Conservation (phyloP, 2,113 vertebrate species). For the Misgurnus anguillicaudatus region DNA sequence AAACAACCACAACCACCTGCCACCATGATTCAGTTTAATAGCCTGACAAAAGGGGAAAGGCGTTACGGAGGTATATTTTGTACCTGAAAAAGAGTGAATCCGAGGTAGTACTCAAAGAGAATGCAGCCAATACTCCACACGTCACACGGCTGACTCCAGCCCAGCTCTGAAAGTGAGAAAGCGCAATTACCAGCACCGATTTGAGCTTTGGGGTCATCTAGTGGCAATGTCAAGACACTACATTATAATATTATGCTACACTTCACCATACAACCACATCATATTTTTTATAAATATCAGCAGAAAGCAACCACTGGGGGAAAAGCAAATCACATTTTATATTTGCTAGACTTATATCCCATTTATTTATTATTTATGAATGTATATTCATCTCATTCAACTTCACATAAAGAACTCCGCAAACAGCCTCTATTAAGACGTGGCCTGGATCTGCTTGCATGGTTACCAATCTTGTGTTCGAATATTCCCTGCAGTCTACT, state of each 20-base stretch:
- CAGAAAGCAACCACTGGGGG: too few species aligned
- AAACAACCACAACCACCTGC: constrained; percentile 26
- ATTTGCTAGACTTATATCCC: neutral
- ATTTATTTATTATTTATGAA: too few species aligned
- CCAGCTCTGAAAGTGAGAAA: constrained; percentile 79
- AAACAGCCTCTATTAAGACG: too few species aligned
- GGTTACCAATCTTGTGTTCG: neutral
- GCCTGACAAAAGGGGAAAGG: neutral
- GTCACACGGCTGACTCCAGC: constrained; percentile 95
- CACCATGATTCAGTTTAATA: neutral
- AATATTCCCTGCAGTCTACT: constrained; percentile 19
- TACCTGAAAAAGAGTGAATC: constrained; percentile 96
- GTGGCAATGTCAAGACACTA: neutral
- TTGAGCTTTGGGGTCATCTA: neutral
- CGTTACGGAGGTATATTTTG: neutral
- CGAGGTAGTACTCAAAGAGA: constrained; percentile 94
- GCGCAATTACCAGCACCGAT: neutral
- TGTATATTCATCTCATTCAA: too few species aligned
- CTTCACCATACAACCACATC: neutral
- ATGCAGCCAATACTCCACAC: constrained; percentile 98
- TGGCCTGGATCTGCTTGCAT: neutral
- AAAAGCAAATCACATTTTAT: neutral
- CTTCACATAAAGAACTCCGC: too few species aligned
- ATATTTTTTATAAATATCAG: too few species aligned
- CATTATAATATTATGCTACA: neutral